These are phyloP conservation scores for Anoura caudifer DNA, from an alignment of 2,113 vertebrate genomes.

Conservation along the genomic window DNA sequence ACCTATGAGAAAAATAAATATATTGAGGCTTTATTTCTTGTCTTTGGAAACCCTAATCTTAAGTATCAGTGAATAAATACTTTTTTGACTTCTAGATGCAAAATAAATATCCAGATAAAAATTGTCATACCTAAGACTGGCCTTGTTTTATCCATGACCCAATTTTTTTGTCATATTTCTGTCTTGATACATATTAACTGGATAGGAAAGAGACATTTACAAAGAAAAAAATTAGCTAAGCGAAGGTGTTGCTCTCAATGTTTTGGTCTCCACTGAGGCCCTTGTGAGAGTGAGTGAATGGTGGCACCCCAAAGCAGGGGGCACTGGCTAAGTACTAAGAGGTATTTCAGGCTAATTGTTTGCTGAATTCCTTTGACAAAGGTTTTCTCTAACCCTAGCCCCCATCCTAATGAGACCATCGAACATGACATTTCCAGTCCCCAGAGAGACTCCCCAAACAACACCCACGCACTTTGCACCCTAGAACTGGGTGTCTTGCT, in stretches of 20 bases:
- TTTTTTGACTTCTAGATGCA: not conserved
- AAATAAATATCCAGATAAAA: not conserved
- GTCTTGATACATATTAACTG: not conserved
- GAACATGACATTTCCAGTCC: not conserved
- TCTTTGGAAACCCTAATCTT: not conserved
- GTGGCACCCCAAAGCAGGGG: no score
- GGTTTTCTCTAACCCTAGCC: no score
- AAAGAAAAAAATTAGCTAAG: not conserved
- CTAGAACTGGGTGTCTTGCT: rapidly evolving
- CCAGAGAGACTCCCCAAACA: not conserved
- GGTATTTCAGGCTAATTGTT: not conserved
- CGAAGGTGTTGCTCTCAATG: not conserved
- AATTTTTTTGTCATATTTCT: not conserved
- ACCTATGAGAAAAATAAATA: not conserved
- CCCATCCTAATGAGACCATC: no score
- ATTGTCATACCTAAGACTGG: not conserved
- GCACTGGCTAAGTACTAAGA: not conserved
- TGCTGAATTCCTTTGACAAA: not conserved
- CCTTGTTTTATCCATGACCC: not conserved
- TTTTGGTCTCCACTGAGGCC: not conserved
- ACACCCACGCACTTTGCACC: rapidly evolving
- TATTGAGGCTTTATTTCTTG: not conserved
- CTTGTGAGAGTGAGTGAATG: no score
- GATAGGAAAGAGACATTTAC: not conserved
- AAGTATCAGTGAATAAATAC: not conserved